phyloP scores from a whole-genome alignment of 2,888 invertebrate species.

The Orthosia gothica region DNA sequence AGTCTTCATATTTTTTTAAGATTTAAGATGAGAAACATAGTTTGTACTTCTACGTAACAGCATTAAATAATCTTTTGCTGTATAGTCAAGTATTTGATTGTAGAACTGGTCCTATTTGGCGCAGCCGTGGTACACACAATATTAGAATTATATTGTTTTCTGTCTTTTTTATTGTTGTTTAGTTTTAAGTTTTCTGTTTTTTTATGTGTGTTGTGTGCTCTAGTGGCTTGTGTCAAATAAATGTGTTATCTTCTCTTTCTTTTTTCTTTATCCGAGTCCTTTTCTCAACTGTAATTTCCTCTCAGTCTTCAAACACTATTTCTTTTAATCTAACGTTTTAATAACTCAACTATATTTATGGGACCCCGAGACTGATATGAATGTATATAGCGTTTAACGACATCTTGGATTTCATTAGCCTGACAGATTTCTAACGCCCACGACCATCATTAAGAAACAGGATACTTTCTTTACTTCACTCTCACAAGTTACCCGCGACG shows the following conservation, averaged over 20 bases:
- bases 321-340: background rate
- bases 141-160: no score
- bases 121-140: no score
- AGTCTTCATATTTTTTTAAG: background rate
- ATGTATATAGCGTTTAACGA: constrained; percentile 28
- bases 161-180: no score
- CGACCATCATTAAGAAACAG: constrained; percentile 55
- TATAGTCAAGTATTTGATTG: background rate
- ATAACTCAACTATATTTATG: constrained; percentile 22
- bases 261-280: background rate
- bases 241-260: background rate
- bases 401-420: constrained; percentile 45
- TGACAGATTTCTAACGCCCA: constrained; percentile 59
- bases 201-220: no score
- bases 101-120: no score
- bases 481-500: constrained; percentile 40
- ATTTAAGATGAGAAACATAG: background rate
- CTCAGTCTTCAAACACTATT: background rate
- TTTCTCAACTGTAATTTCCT: no score
- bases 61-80: background rate
- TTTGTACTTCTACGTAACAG: background rate
- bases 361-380: constrained; percentile 21
- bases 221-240: no score
- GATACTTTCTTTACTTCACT: constrained; percentile 58
- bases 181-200: no score